A percentile compares a stretch with the other conserved stretches of the same genome.
These are phyloP conservation scores for Tethea ocularis DNA, from an alignment of 2,888 invertebrate genomes.

Conservation along the genomic window DNA sequence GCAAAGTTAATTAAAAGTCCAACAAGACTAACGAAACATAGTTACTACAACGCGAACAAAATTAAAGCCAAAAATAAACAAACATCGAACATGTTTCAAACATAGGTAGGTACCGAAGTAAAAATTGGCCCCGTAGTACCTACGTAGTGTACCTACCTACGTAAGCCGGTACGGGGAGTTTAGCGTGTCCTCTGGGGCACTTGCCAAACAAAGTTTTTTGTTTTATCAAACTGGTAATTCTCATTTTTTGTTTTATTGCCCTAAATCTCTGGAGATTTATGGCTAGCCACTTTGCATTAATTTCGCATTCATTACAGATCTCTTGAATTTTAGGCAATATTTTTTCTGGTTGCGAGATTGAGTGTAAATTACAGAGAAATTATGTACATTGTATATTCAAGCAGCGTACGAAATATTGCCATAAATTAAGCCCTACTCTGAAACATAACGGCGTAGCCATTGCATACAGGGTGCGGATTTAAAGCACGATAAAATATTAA, in stretches of 20 bases:
- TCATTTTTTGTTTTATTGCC: conserved; percentile 80
- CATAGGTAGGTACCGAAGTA: conserved; percentile 47
- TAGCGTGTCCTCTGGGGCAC: conserved; percentile 63
- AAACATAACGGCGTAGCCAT: conserved; percentile 23
- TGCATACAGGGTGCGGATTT: conserved; percentile 22
- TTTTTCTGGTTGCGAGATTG: conserved; percentile 54
- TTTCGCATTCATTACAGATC: conserved; percentile 78
- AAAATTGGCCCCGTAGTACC: conserved; percentile 41
- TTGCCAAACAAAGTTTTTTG: conserved; percentile 77
- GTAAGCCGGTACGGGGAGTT: conserved; percentile 42
- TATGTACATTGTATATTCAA: conserved; percentile 43
- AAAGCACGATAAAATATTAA: conserved; percentile 18
- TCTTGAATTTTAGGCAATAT: conserved; percentile 61
- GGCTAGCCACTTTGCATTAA: conserved; percentile 78
- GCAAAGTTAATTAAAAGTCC: neutral
- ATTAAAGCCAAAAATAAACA: conserved; percentile 25
- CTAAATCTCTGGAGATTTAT: conserved; percentile 76
- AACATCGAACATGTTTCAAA: conserved; percentile 38
- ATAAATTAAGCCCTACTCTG: conserved; percentile 33
- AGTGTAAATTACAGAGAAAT: conserved; percentile 58
- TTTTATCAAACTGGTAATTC: conserved; percentile 79
- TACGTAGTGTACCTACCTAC: conserved; percentile 11
- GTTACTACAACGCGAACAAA: conserved; percentile 14
- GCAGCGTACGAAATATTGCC: conserved; percentile 34
- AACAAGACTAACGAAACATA: conserved; percentile 7